A percentile compares a stretch with the other conserved stretches of the same genome.
These are phyloP conservation scores for Hirtodrosophila cameraria DNA, from an alignment of 2,888 invertebrate genomes.

Conservation along the genomic window DNA sequence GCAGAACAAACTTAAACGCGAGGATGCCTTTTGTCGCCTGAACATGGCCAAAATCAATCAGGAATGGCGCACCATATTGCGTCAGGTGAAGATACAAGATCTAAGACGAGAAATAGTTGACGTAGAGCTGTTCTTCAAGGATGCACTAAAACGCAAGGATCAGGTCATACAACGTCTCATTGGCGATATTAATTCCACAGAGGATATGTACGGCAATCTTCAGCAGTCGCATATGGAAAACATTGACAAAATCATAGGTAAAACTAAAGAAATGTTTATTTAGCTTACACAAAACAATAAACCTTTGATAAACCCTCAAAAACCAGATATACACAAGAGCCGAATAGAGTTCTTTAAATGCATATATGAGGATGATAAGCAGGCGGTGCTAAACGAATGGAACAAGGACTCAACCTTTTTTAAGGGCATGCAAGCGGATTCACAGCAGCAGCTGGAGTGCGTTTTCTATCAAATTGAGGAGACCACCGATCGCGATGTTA, in stretches of 20 bases:
- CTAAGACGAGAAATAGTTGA: slow-evolving; percentile 89
- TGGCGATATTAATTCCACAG: slow-evolving; percentile 88
- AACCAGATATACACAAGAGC: slow-evolving; percentile 86
- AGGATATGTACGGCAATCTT: slow-evolving; percentile 89
- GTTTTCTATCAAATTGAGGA: slow-evolving; percentile 86
- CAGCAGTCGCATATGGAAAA: slow-evolving; percentile 90
- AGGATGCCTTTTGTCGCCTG: slow-evolving; percentile 90
- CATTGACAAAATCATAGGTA: slow-evolving; percentile 89
- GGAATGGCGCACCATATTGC: slow-evolving; percentile 91
- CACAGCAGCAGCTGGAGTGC: slow-evolving; percentile 86
- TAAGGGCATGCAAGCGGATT: slow-evolving; percentile 85
- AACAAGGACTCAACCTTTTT: slow-evolving; percentile 86
- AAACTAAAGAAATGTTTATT: slow-evolving; percentile 22
- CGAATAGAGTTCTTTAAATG: slow-evolving; percentile 86
- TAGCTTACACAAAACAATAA: neutral
- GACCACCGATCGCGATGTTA: slow-evolving; percentile 80
- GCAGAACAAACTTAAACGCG: slow-evolving; percentile 92
- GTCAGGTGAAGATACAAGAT: slow-evolving; percentile 91
- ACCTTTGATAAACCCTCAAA: neutral
- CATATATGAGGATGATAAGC: slow-evolving; percentile 86
- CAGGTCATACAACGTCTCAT: slow-evolving; percentile 87
- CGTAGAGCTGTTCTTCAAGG: slow-evolving; percentile 81
- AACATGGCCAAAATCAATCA: slow-evolving; percentile 94
- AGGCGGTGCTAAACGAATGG: slow-evolving; percentile 85
- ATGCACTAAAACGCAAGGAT: slow-evolving; percentile 88